phyloP scores from a whole-genome alignment of 2,797 vertebrate species.

The Premnoplex brunnescens region DNA sequence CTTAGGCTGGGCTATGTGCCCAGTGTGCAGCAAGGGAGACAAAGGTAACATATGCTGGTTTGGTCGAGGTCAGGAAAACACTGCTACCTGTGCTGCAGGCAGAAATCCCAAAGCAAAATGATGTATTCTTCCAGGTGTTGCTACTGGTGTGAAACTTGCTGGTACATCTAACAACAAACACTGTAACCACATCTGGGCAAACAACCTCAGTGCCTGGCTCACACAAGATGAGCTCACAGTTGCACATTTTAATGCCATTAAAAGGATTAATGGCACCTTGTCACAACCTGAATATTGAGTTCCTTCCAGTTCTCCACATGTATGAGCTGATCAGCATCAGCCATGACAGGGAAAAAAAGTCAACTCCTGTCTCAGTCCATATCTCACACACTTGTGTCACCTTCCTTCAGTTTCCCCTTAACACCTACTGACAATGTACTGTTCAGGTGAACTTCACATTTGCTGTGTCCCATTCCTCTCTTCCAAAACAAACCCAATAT shows the following conservation, averaged over 20 bases:
- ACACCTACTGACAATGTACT: background rate
- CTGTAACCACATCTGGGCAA: background rate
- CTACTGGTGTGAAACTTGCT: background rate
- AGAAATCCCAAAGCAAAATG: conserved; percentile 14
- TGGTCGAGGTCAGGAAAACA: conserved; percentile 11
- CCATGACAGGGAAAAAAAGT: background rate
- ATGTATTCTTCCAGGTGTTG: background rate
- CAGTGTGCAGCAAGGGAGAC: background rate
- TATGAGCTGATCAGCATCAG: background rate
- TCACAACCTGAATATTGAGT: background rate
- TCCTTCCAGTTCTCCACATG: background rate
- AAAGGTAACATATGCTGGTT: background rate
- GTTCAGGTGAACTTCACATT: background rate
- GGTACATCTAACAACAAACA: background rate
- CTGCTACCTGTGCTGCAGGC: background rate
- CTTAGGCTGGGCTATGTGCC: background rate
- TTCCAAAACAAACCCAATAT: background rate
- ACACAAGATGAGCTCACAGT: background rate
- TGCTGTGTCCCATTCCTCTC: background rate
- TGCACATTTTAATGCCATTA: background rate
- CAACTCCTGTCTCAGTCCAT: background rate
- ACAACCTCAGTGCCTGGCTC: background rate
- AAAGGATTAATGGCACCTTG: background rate
- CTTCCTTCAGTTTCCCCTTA: background rate
- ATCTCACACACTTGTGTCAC: background rate